Base-by-base conservation (phyloP, 1,140 invertebrate species). In the Drosophila equinoxialis region DNA sequence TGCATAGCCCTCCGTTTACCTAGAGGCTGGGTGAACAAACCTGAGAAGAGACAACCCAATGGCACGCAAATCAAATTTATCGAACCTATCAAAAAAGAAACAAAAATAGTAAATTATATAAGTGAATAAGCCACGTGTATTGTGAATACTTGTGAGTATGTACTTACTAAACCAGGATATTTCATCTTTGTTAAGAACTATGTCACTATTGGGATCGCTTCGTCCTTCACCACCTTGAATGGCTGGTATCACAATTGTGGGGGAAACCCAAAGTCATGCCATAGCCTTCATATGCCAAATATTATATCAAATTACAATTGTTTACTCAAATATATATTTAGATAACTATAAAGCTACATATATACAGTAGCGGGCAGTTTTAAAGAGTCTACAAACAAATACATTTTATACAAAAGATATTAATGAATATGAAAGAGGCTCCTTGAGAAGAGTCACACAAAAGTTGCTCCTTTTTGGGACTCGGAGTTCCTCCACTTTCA, bases 21-120 rank as follows among this genome's bases (percentile, higher is more conserved):
- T 11, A 96, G 80, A 0, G 94, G 94, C 59, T 96, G 93, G 0
- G 96, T 96, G 0, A 96, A 72, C 3, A 94, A 86, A 1, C 96
- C 96, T 0, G 96, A 96, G 8, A 95, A 90, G 6, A 96, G 92
- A 74, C 96, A 96, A 1, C 96, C 96, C 13, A 97, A 57, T 0
- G 96, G 96, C 42, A 96, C 96, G 58, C 95, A 94, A 66, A 96
- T 96, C 59, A 96, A 91, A 90, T 96, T 96, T 39, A 97, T 94
- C 20, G 96, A 96, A 92, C 96, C 96, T 96, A 83, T 26, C 68
- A 26, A 57, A 65, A 10, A 20, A 67, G 20, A 23, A 23, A 2
- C 6, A 54, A 59, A 7, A 7, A 5, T 5, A 48, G 11, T 64
- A 59, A 33, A 14, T 8, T 17, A 5, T 1, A 54, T 14, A 20